Conservation (phyloP, 2,888 invertebrate species). For the Eurytoma adleriae region DNA sequence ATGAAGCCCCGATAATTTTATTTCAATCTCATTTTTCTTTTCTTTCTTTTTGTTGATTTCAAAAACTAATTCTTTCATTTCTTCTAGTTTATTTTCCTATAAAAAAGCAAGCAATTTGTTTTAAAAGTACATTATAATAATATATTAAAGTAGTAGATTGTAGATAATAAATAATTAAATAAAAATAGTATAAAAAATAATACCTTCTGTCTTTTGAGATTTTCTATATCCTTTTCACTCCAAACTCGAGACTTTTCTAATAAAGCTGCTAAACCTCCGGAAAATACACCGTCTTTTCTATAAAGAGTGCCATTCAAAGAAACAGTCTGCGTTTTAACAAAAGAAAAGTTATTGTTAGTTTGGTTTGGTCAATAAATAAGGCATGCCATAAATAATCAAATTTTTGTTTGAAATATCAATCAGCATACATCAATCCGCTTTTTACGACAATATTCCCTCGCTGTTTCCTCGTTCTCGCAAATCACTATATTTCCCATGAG, state of each 20-base stretch:
- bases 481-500: constrained; percentile 40
- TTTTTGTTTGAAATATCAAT: too few species aligned
- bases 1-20: constrained; percentile 69
- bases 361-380: not conserved
- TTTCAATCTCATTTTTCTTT: not conserved
- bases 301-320: constrained; percentile 57
- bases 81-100: constrained; percentile 15
- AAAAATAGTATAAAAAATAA: constrained; percentile 70
- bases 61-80: not conserved
- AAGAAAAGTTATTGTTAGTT: not conserved
- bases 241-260: constrained; percentile 45
- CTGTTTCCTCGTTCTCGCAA: constrained; percentile 47
- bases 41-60: not conserved
- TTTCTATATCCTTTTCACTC: constrained; percentile 39
- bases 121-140: not conserved
- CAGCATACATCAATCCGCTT: constrained; percentile 37
- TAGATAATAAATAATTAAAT: constrained; percentile 74
- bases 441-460: constrained; percentile 2
- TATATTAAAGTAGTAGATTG: too few species aligned
- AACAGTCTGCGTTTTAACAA: constrained; percentile 50
- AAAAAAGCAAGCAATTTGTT: not conserved
- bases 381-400: too few species aligned
- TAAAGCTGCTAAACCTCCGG: constrained; percentile 56
- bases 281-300: constrained; percentile 53
- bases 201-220: constrained; percentile 78